A percentile compares a stretch with the other conserved stretches of the same genome.
phyloP scores from a whole-genome alignment of 1,140 invertebrate species.

The Hesperophylax magnus region DNA sequence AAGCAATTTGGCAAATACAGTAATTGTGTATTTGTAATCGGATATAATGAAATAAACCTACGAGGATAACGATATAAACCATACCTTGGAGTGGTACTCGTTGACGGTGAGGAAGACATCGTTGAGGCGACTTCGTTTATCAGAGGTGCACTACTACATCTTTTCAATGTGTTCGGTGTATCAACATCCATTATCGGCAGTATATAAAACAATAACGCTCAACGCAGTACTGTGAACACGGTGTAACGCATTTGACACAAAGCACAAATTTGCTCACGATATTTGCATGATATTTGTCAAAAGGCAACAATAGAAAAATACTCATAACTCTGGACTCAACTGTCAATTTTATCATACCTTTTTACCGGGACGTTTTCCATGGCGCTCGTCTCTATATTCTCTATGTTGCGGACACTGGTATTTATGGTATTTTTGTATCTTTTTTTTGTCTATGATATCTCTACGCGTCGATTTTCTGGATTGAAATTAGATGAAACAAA shows the following conservation, averaged over 20 bases:
- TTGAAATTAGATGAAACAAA: too few relatives aligned
- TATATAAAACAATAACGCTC: slow-evolving; percentile 1
- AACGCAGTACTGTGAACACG: background rate
- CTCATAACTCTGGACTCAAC: slow-evolving; percentile 32
- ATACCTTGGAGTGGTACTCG: slow-evolving; percentile 67
- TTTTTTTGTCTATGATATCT: background rate
- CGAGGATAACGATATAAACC: slow-evolving; percentile 28
- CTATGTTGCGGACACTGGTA: background rate
- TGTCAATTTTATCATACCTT: slow-evolving; percentile 38
- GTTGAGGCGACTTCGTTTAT: slow-evolving; percentile 69
- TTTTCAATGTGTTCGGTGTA: slow-evolving; percentile 70
- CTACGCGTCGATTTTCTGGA: too few relatives aligned
- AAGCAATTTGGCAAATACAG: background rate
- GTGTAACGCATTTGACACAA: slow-evolving; percentile 2
- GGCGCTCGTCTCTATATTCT: background rate
- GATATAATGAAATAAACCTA: background rate
- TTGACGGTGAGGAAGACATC: slow-evolving; percentile 65
- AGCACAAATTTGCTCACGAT: background rate
- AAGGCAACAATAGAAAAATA: slow-evolving; percentile 35
- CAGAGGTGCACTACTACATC: slow-evolving; percentile 70
- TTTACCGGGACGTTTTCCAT: slow-evolving; percentile 28
- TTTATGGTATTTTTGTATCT: background rate
- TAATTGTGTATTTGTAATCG: background rate
- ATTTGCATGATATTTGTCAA: background rate
- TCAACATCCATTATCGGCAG: slow-evolving; percentile 69